Percentiles rank a stretch among this genome's conserved stretches.
Evolutionary conservation across 2,113 vertebrate species (phyloP).

Genomic region (Cromileptes altivelis): DNA sequence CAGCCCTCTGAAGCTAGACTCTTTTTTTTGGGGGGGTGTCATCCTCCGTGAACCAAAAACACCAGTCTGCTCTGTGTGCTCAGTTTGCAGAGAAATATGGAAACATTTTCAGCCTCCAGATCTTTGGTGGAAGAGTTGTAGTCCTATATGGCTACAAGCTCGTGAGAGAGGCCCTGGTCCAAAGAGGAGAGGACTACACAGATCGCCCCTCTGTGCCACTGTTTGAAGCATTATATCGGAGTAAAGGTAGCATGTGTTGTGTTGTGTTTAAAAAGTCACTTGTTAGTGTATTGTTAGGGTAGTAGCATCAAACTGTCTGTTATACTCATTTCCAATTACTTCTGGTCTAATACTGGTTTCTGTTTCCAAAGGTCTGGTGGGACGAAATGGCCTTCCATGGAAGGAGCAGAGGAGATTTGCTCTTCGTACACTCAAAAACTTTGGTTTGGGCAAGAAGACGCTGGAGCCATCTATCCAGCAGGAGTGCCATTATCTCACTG

Average conservation of each 20-base stretch:
- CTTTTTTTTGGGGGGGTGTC: too few relatives aligned
- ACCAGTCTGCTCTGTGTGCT: not conserved
- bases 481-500: slow-evolving; percentile 79
- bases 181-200: slow-evolving; percentile 77
- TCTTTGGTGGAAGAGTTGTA: slow-evolving; percentile 65
- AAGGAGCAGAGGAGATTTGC: slow-evolving; percentile 86
- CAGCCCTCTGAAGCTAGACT: too few relatives aligned
- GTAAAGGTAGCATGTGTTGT: slow-evolving; percentile 56
- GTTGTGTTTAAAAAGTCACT: not conserved
- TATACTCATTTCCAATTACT: too few relatives aligned
- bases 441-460: slow-evolving; percentile 86
- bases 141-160: slow-evolving; percentile 75
- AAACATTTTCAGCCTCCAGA: slow-evolving; percentile 48
- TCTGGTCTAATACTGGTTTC: too few relatives aligned
- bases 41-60: not conserved
- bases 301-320: too few relatives aligned
- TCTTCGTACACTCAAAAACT: slow-evolving; percentile 85
- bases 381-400: slow-evolving; percentile 77
- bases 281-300: not conserved
- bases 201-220: slow-evolving; percentile 67
- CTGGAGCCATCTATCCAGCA: slow-evolving; percentile 85
- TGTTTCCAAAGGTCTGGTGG: slow-evolving; percentile 74
- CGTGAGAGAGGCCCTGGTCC: slow-evolving; percentile 84
- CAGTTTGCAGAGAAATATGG: slow-evolving; percentile 83
- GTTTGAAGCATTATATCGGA: not conserved